Base-by-base conservation (phyloP, 2,797 vertebrate genomes). In the Notamacropus eugenii region DNA sequence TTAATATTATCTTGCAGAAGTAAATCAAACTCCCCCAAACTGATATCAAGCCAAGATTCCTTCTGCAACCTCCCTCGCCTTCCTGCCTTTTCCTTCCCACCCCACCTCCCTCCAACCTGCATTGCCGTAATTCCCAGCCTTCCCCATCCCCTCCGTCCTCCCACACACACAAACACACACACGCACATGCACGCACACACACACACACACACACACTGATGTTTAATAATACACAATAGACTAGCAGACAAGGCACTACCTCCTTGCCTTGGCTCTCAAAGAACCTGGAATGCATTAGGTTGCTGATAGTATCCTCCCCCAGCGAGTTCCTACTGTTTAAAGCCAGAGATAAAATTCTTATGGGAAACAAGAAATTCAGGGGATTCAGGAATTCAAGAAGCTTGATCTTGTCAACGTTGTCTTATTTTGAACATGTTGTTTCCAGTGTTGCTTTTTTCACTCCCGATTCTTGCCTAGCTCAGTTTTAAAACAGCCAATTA, bases 11-110 rank as follows among this genome's bases (percentile, higher is more conserved):
- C 98, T 98, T 97, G 95, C 98, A 98, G 97, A 98, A 98, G 98
- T 98, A 99, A 99, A 98, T 98, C 97, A 98, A 98, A 97, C 97
- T 98, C 98, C 98, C 96, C 98, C 96, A 98, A 98, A 98, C 22
- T 92, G 90, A 5, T 91, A 94, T 54, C 50, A 97, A 95, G 98
- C 98, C 98, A 98, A 98, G 96, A 97, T 94, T 98, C 97, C 96
- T 96, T 55, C 96, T 93, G 96, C 96, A 97, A 92, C 96, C 97
- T 98, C 98, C 98, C 93, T 0, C 92, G 94, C 96, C 96, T 98
- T 98, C 96, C 96, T 57, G 87, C 95, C 74, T 95, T 93, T 87
- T 2, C 22, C 74, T n/a, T 34, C 14, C 40, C 46, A 11, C 90
- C 19, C 50, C 16, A 52, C 29, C 90, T 91, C 52, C 90, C 52